Base-by-base conservation (phyloP, 2,888 invertebrate species). In the Carpatolechia fugitivella region DNA sequence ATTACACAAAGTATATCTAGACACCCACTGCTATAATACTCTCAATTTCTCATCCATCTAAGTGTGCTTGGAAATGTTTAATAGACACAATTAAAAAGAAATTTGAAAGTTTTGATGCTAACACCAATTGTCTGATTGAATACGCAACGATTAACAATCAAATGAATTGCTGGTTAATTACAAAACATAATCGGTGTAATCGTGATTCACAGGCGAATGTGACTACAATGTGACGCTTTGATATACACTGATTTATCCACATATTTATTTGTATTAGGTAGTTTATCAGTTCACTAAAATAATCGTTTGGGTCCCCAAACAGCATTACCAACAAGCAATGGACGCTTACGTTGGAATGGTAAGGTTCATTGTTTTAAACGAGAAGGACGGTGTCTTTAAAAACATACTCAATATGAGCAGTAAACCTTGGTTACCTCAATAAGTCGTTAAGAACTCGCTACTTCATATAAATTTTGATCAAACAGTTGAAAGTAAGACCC, bases 401-500 rank as follows among this genome's bases (percentile, higher is more conserved):
- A 41, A 41, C 6, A 6, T 41, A 41, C 18, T 18, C 41, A 41
- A 41, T 20, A 20, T 2, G 24, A 41, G 24, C 41, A 41, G 16
- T 41, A 41, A 41, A 41, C 20, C 3, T 29, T n/a, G 4, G n/a
- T 29, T 29, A 44, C 44, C 29, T 44, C 24, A 44, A 44, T 29
- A 13, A 44, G 44, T 29, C 29, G 44, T 53, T 33, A 35, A 46
- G 36, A 16, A 29, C 36, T 29, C 24, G 38, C 38, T 36, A 24
- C 50, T 50, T 50, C 13, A 10, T 35, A 36, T 35, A 44, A 24
- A 44, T 50, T 50, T 50, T 46, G 38, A 38, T 18, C 20, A 30
- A 33, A 52, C 58, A 56, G 60, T 57, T 40, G 62, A 62, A 65
- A 65, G 59, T 61, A 60, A 59, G 60, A 14, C 50, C 58, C 60